These are phyloP conservation scores for Trochalopteron elliotii DNA, from an alignment of 2,113 vertebrate genomes.

Conservation along the genomic window DNA sequence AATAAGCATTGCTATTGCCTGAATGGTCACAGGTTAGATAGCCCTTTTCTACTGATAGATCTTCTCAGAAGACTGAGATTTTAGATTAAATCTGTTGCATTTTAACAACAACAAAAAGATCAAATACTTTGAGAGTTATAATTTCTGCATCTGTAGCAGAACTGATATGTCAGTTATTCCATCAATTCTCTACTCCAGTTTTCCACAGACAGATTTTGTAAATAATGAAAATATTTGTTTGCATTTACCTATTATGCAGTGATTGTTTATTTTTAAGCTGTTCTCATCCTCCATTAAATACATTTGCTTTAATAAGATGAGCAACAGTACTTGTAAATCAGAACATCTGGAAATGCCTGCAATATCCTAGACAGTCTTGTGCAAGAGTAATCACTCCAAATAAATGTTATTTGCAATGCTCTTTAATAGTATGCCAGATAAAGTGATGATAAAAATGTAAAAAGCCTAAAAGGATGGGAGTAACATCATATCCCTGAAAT, in stretches of 20 bases:
- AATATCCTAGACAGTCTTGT: conserved; percentile 19
- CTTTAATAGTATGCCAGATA: conserved; percentile 3
- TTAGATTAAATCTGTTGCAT: background rate
- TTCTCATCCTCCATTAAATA: background rate
- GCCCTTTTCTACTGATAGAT: background rate
- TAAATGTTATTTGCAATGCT: background rate
- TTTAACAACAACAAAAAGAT: background rate
- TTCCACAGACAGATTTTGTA: background rate
- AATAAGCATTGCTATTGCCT: background rate
- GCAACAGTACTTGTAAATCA: background rate
- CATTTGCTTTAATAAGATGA: background rate
- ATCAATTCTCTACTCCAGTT: background rate
- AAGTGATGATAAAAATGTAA: background rate
- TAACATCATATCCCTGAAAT: background rate
- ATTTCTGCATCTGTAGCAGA: background rate
- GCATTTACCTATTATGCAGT: background rate
- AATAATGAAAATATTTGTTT: background rate
- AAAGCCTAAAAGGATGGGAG: background rate
- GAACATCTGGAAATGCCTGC: conserved; percentile 25
- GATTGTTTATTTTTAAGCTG: background rate
- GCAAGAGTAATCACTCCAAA: background rate
- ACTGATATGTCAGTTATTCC: background rate
- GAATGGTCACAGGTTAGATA: background rate
- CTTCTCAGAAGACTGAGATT: background rate
- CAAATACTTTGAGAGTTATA: background rate